Evolutionary conservation across 2,888 invertebrate species (phyloP).

Genomic region (Elgonia sp.): DNA sequence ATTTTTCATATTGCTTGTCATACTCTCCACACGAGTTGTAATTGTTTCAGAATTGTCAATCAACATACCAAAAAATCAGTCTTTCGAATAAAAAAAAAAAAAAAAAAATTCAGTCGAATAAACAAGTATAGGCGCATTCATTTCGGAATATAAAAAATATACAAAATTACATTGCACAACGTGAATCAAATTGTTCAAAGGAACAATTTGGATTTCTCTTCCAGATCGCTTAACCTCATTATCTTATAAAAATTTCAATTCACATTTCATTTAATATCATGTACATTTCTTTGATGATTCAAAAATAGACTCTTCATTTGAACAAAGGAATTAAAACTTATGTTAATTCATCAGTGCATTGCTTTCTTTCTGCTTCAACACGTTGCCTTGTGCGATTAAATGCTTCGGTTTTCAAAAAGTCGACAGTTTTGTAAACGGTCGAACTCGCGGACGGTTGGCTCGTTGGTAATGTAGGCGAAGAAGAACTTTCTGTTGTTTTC

Average conservation of each 20-base stretch:
- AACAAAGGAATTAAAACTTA: constrained; percentile 58
- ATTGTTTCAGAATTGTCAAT: too few species aligned
- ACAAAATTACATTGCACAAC: neutral
- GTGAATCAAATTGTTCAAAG: neutral
- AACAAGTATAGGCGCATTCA: neutral
- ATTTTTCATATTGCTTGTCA: too few species aligned
- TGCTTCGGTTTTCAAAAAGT: constrained; percentile 97
- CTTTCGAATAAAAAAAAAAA: neutral
- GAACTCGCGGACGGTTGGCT: constrained; percentile 87
- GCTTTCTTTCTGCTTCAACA: constrained; percentile 91
- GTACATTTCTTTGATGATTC: neutral
- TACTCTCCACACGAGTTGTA: too few species aligned
- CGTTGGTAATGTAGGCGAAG: constrained; percentile 85
- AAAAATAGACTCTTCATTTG: neutral
- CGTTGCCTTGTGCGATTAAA: constrained; percentile 95
- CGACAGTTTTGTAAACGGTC: constrained; percentile 96
- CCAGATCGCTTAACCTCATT: neutral
- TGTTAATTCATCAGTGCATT: constrained; percentile 85
- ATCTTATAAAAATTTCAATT: neutral
- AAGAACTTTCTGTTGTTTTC: constrained; percentile 88
- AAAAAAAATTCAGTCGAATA: neutral
- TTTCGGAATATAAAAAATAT: neutral
- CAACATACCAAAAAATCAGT: neutral
- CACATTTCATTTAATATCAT: neutral
- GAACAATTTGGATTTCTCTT: neutral